Base-by-base conservation (phyloP, 2,888 invertebrate genomes). In the Chrysomela aeneicollis region DNA sequence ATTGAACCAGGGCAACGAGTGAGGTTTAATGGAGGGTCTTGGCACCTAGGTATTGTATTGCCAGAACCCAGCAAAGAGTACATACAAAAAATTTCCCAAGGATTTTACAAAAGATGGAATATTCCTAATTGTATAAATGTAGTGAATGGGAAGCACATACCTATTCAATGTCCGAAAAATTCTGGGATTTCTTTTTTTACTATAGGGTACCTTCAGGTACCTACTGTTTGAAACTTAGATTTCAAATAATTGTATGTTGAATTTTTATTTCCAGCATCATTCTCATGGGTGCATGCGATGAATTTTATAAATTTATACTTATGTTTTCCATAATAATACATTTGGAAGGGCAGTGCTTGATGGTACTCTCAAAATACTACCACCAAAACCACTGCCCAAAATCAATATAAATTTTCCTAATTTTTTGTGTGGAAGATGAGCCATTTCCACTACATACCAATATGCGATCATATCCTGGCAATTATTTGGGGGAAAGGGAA, bases 391-490 rank as follows among this genome's bases (percentile, higher is more conserved):
- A 18, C 21, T 55, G 12, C 55, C 55, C 2, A 8, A 21, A 19
- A 37, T 19, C 9, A 42, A 55, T 19, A 55, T 21, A 17, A 10
- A 10, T 9, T 62, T 63, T 2, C 60, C 63, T 5, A 12, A 49
- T 15, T 63, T 63, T 50, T 62, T 63, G n/a, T 52, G 60, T 46
- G 8, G 63, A 42, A 10, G 63, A 66, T 59, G 19, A 8, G 52
- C 58, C 65, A 3, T 65, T 65, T 47, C 65, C 65, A 12, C 37
- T 65, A 26, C 49, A 63, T 51, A 9, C 4, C 12, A 55, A 59
- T 21, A 63, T 65, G 52, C 49, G 63, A n/a, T 58, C 63, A 30
- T 63, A 63, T 46, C 51, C 63, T 15, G 63, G 63, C 5, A 12
- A 10, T 1, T 19, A n/a, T 12, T 47, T 63, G 21, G 52, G 19